phyloP scores from a whole-genome alignment of 2,888 invertebrate species.

The Meganola albula region DNA sequence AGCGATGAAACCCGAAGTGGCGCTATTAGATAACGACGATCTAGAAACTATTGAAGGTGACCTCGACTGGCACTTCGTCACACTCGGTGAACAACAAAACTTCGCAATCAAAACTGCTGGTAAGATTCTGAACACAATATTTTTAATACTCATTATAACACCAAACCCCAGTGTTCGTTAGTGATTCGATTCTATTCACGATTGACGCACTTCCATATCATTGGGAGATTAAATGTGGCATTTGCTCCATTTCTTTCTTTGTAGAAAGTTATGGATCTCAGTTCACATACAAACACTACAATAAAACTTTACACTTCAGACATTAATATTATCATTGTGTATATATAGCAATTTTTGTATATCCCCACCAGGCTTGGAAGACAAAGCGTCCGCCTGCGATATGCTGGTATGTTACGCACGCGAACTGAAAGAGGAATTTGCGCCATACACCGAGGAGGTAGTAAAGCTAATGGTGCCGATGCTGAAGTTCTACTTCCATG shows the following conservation, averaged over 20 bases:
- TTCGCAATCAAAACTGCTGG: slow-evolving; percentile 95
- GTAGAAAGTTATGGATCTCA: slow-evolving; percentile 63
- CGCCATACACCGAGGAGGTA: slow-evolving; percentile 79
- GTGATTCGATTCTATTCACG: slow-evolving; percentile 45
- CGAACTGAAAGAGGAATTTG: slow-evolving; percentile 90
- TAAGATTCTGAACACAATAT: slow-evolving; percentile 26
- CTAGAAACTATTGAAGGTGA: slow-evolving; percentile 90
- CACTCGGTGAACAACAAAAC: slow-evolving; percentile 95
- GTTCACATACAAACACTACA: slow-evolving; percentile 40
- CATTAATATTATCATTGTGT: too few relatives aligned
- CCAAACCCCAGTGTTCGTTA: slow-evolving; percentile 70
- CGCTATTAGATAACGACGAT: slow-evolving; percentile 91
- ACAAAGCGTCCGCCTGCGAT: slow-evolving; percentile 97
- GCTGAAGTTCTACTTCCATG: slow-evolving; percentile 96
- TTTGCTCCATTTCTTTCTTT: slow-evolving; percentile 59
- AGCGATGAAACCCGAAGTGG: slow-evolving; percentile 95
- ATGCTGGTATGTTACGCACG: slow-evolving; percentile 97
- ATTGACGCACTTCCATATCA: slow-evolving; percentile 70
- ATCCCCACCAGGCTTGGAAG: slow-evolving; percentile 91
- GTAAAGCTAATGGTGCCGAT: slow-evolving; percentile 91
- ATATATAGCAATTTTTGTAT: too few relatives aligned
- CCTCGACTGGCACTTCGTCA: slow-evolving; percentile 96
- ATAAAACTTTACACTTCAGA: too few relatives aligned
- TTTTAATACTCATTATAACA: background rate
- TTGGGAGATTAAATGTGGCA: slow-evolving; percentile 65